Evolutionary conservation across 2,797 vertebrate species (phyloP).

Genomic region (Cyclura pinguis): DNA sequence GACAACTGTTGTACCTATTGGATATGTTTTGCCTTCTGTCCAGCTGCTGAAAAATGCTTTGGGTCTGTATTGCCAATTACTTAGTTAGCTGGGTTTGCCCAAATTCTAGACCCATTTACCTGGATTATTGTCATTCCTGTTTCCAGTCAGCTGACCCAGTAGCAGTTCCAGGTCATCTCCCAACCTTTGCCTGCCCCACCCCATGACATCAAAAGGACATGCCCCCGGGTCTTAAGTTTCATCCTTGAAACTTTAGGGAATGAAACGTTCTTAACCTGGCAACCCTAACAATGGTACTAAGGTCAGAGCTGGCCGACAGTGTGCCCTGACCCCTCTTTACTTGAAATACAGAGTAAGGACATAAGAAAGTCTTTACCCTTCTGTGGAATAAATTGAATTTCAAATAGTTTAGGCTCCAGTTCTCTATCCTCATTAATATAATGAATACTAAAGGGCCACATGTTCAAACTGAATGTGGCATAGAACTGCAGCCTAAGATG

Average conservation of each 20-base stretch:
- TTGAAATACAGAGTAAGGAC: not conserved
- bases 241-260: not conserved
- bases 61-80: too few relatives aligned
- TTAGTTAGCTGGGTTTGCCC: too few relatives aligned
- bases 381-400: not conserved
- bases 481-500: not conserved
- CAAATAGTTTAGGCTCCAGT: not conserved
- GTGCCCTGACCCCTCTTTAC: not conserved
- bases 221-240: too few relatives aligned
- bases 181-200: too few relatives aligned
- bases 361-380: not conserved
- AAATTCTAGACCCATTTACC: too few relatives aligned
- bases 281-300: not conserved
- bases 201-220: too few relatives aligned
- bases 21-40: too few relatives aligned
- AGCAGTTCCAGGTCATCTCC: too few relatives aligned
- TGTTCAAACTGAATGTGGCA: not conserved
- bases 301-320: not conserved
- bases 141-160: too few relatives aligned
- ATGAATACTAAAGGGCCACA: not conserved
- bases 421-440: not conserved
- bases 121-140: too few relatives aligned
- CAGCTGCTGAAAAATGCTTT: too few relatives aligned
- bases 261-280: not conserved
- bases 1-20: too few relatives aligned